A percentile compares a stretch with the other conserved stretches of the same genome.
Evolutionary conservation across 2,888 invertebrate species (phyloP).

Genomic region (Lissocephala sabroskyi): DNA sequence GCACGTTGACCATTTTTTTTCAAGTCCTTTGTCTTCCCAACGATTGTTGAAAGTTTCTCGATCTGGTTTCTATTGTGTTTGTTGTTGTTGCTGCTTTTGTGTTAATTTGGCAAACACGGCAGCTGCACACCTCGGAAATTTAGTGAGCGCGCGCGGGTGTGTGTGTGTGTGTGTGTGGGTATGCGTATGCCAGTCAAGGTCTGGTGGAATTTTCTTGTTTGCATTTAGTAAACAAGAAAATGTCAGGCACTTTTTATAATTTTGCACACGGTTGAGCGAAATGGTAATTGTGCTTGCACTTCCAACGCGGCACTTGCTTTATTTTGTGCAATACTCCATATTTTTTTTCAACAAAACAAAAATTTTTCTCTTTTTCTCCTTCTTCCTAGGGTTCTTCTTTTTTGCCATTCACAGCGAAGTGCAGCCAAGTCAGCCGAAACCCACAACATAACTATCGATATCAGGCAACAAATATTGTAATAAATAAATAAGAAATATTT

Average conservation of each 20-base stretch:
- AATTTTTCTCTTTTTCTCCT: slow-evolving; percentile 45
- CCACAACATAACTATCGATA: too few relatives aligned
- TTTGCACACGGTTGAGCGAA: slow-evolving; percentile 8
- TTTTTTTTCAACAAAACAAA: slow-evolving; percentile 52
- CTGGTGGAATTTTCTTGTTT: slow-evolving; percentile 50
- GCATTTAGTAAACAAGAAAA: slow-evolving; percentile 17
- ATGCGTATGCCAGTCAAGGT: slow-evolving; percentile 48
- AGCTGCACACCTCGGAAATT: slow-evolving; percentile 40
- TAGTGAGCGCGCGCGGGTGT: slow-evolving; percentile 6
- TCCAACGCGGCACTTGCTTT: slow-evolving; percentile 14
- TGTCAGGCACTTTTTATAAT: background rate
- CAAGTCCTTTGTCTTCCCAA: slow-evolving; percentile 26
- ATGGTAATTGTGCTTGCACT: slow-evolving; percentile 1
- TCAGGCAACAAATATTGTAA: too few relatives aligned
- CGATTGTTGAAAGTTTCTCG: slow-evolving; percentile 1
- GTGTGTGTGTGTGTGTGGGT: slow-evolving; percentile 23
- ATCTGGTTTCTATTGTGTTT: background rate
- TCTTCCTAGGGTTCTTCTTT: slow-evolving; percentile 16
- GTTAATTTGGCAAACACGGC: slow-evolving; percentile 33
- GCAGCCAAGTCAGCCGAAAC: too few relatives aligned
- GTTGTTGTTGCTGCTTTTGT: slow-evolving; percentile 17
- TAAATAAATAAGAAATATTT: too few relatives aligned
- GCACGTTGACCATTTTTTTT: slow-evolving; percentile 72
- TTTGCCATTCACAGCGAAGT: slow-evolving; percentile 37
- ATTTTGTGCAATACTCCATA: slow-evolving; percentile 37